Evolutionary conservation across 2,113 vertebrate species (phyloP), one percentile per base, ranked within the genome.

Genomic region (Peromyscus leucopus): DNA sequence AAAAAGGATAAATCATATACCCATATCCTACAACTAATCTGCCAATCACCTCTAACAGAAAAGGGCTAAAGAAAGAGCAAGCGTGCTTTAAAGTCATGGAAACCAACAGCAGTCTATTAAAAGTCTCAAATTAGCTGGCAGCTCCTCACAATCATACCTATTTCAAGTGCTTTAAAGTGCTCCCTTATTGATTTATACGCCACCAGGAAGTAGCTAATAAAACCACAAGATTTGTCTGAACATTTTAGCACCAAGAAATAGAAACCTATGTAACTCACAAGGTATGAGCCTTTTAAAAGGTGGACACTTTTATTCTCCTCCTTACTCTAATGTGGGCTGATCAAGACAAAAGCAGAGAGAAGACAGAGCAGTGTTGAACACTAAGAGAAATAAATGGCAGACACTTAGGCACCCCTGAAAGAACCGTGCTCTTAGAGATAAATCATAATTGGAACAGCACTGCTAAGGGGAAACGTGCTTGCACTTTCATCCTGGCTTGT

Each of bases 151-250:
- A 94, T 96, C 94, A 95, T 95, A 92, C 90, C 97, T 93, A 71
- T 93, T 97, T 98, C 93, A 98, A 98, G 91, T 94, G 88, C 75
- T 98, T 97, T 97, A 57, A 98, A 98, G 93, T 97, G 84, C 67
- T 97, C 78, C 96, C 65, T 97, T 97, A 97, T 95, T 98, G 98
- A 99, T 98, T 98, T 98, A 98, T 97, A 94, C 96, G 91, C 97
- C 96, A 59, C 42, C 87, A 95, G 93, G 94, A 97, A 98, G 51
- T 97, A 59, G 92, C 78, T 80, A 98, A 93, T 98, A 98, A 98
- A 98, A 97, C 79, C 92, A 86, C 57, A 76, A 95, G 92, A 90
- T 63, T 24, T 11, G n/a, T 88, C 95, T 96, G 94, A 98, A 95
- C 71, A 86, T 97, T 97, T 98, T 95, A 98, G 80, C 91, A 98